A percentile compares a stretch with the other conserved stretches of the same genome.
Conservation (phyloP, 1,140 invertebrate genomes). For the Pararge aegeria region DNA sequence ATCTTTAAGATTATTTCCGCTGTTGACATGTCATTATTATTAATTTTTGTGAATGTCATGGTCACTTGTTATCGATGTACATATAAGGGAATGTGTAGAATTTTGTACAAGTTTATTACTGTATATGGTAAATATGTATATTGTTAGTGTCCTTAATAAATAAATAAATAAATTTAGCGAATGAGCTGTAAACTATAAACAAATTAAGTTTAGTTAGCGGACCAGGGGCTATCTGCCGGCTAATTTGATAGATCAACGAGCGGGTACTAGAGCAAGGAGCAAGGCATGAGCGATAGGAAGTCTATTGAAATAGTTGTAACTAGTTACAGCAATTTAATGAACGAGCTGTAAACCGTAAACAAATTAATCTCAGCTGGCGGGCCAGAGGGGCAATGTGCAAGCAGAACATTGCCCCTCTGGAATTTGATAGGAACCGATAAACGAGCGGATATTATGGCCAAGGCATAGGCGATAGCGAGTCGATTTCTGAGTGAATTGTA, state of each 20-base stretch:
- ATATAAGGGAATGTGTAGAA: no score
- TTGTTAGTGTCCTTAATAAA: no score
- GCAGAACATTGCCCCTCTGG: no score
- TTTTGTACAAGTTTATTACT: no score
- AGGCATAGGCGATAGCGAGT: conserved; percentile 18
- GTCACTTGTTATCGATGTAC: no score
- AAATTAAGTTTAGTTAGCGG: conserved; percentile 59
- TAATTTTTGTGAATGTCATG: no score
- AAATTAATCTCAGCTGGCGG: conserved; percentile 58
- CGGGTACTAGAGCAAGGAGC: conserved; percentile 38
- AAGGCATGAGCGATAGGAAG: conserved; percentile 20
- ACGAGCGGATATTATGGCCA: conserved; percentile 51
- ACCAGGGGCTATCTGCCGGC: conserved; percentile 58
- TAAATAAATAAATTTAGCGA: conserved; percentile 26
- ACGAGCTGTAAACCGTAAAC: conserved; percentile 35
- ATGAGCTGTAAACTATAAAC: conserved; percentile 34
- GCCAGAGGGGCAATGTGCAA: conserved; percentile 59
- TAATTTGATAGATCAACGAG: conserved; percentile 72
- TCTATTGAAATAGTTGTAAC: no score
- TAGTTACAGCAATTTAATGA: conserved; percentile 35
- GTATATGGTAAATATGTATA: no score
- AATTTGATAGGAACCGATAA: conserved; percentile 69
- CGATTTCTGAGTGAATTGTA: not conserved
- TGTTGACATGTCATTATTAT: no score
- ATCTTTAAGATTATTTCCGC: no score